phyloP scores from a whole-genome alignment of 64 coral and sea anemone genomes.

The Hydrozoanthus tunicans region DNA sequence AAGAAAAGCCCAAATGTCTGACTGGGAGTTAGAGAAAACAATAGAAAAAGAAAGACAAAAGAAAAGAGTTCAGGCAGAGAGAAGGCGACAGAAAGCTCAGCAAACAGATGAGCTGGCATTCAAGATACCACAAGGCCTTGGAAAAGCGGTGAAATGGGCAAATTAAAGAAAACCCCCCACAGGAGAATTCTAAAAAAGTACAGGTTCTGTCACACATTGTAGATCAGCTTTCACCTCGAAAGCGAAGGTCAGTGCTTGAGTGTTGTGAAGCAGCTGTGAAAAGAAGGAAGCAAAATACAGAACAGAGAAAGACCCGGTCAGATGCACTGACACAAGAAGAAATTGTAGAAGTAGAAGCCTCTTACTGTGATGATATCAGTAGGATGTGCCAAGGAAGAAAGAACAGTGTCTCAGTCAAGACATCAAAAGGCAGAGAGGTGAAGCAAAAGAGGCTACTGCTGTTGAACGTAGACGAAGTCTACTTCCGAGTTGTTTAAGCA shows the following conservation, averaged over 20 bases:
- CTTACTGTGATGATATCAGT: not conserved
- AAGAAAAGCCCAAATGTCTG: constrained; percentile 25
- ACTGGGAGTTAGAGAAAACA: constrained; percentile 13
- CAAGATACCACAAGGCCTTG: not conserved
- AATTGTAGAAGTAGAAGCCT: not conserved
- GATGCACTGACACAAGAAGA: not conserved
- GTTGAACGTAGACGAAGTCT: constrained; percentile 33
- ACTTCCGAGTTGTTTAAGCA: constrained; percentile 44
- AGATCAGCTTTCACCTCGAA: constrained; percentile 8
- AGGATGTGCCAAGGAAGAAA: not conserved
- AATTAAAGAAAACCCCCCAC: not conserved
- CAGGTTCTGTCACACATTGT: constrained; percentile 18
- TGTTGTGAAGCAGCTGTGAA: not conserved
- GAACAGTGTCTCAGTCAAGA: not conserved
- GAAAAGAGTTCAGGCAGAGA: constrained; percentile 64
- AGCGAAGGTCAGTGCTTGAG: not conserved
- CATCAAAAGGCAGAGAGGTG: not conserved
- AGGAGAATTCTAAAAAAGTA: not conserved
- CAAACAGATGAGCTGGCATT: constrained; percentile 20
- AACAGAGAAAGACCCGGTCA: not conserved
- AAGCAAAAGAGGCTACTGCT: constrained; percentile 14
- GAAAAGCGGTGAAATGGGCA: not conserved
- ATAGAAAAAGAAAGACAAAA: constrained; percentile 19
- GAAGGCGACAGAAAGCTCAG: constrained; percentile 13
- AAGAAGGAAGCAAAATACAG: not conserved